Evolutionary conservation across 2,888 invertebrate species (phyloP).

Genomic region (Drosophila pseudotakahashii): DNA sequence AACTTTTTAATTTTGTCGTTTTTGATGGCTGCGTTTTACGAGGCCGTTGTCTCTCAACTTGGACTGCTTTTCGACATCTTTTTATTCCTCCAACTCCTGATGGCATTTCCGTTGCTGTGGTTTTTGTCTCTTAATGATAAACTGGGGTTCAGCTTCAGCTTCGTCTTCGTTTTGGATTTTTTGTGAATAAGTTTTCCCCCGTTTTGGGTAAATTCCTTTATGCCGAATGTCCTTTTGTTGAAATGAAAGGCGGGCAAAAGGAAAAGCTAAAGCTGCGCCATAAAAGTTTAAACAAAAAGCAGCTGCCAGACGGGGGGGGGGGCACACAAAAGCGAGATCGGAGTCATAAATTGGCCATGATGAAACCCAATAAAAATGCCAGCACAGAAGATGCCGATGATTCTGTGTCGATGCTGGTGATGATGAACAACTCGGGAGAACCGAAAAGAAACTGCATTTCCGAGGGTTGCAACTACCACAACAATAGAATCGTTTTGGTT

Average conservation of each 20-base stretch:
- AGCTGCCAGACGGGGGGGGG: slow-evolving; percentile 36
- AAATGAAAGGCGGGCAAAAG: slow-evolving; percentile 30
- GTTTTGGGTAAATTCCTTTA: slow-evolving; percentile 43
- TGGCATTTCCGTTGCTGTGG: slow-evolving; percentile 64
- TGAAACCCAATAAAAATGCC: slow-evolving; percentile 44
- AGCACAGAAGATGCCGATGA: slow-evolving; percentile 13
- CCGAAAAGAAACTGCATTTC: slow-evolving; percentile 26
- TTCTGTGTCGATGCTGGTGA: slow-evolving; percentile 14
- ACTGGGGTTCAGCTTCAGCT: slow-evolving; percentile 55
- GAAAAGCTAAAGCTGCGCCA: slow-evolving; percentile 42
- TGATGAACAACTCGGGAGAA: slow-evolving; percentile 28
- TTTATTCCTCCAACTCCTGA: slow-evolving; percentile 40
- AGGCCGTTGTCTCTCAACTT: slow-evolving; percentile 65
- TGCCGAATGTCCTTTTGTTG: slow-evolving; percentile 45
- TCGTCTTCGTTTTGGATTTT: slow-evolving; percentile 28
- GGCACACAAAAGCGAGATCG: slow-evolving; percentile 40
- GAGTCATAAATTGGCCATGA: slow-evolving; percentile 55
- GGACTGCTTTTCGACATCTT: slow-evolving; percentile 15
- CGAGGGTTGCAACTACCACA: slow-evolving; percentile 58
- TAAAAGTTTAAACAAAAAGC: slow-evolving; percentile 50
- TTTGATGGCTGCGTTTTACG: slow-evolving; percentile 78
- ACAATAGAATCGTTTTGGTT: slow-evolving; percentile 43
- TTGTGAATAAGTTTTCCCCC: slow-evolving; percentile 41
- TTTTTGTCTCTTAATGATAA: slow-evolving; percentile 73
- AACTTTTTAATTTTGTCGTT: slow-evolving; percentile 77